Base-by-base conservation (phyloP, 2,113 vertebrate species). In the Nannobrachium achirus region DNA sequence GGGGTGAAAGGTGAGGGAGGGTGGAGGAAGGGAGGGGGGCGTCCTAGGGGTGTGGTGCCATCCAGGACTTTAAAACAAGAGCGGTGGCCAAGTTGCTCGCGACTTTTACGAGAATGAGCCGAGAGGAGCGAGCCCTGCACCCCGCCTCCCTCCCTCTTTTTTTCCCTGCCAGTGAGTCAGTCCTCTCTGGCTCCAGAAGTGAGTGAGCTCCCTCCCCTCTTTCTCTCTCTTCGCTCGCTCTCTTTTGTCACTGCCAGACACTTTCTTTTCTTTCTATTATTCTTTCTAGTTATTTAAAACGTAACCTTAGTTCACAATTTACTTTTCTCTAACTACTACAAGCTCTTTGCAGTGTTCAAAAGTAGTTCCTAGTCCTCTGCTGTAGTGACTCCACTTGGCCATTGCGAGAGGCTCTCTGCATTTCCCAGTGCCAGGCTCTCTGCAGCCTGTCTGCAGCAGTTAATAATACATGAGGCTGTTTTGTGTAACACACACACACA, bases 381-480 rank as follows among this genome's bases (percentile, higher is more conserved):
- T 58, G 44, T 38, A 20, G 2, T 55, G 44, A 67, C 61, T 75
- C 63, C 0, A 0, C 63, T 69, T 66, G 40, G 14, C 44, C 49
- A 69, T 51, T 45, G 10, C 58, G 56, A 42, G 48, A 40, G 13
- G 39, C 66, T 59, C 8, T 0, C 45, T 51, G 57, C 49, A 19
- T 15, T 42, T 48, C 39, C 44, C n/a, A 4, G 7, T 42, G 10
- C 42, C 25, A 18, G 2, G 20, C 69, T 66, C 16, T 25, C 79
- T 40, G 59, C 73, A 63, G 68, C 46, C 14, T 75, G 48, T 87
- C 86, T 71, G 75, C 81, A 75, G 64, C 56, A 72, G 81, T 92
- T 88, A 92, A 91, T 90, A 88, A 90, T 91, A 84, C 41, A 90
- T 89, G 69, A 91, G 74, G 63, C 52, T 63, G 68, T 56, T 84